A percentile compares a stretch with the other conserved stretches of the same genome.
Conservation (phyloP, 2,888 invertebrate species). For the Sabatieria punctata region DNA sequence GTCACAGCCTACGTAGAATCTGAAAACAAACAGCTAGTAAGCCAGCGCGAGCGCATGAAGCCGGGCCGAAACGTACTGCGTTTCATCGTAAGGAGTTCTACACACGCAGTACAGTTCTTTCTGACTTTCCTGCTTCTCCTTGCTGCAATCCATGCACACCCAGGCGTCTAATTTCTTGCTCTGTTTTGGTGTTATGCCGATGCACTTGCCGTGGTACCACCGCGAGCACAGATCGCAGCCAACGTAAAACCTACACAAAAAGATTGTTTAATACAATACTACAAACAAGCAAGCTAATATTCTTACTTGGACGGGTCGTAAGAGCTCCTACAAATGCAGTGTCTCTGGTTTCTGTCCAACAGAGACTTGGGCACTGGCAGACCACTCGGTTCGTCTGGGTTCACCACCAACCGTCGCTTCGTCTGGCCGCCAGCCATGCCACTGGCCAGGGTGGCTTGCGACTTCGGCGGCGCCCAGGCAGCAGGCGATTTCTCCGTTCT, state of each 20-base stretch:
- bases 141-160: slow-evolving; percentile 38
- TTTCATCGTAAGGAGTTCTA: slow-evolving; percentile 86
- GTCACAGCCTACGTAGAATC: slow-evolving; percentile 97
- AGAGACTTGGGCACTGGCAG: background rate
- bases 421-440: too few species aligned
- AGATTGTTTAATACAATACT: too few species aligned
- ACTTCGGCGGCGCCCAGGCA: too few species aligned
- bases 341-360: slow-evolving; percentile 23
- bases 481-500: too few species aligned
- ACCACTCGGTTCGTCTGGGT: too few species aligned
- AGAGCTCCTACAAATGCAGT: slow-evolving; percentile 78
- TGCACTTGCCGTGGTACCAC: slow-evolving; percentile 97
- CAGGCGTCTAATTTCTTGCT: slow-evolving; percentile 69
- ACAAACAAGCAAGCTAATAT: too few species aligned
- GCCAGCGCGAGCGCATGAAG: slow-evolving; percentile 10
- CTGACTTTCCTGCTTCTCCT: slow-evolving; percentile 48
- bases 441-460: too few species aligned
- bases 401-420: too few species aligned
- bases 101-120: slow-evolving; percentile 87
- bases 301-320: slow-evolving; percentile 80
- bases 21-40: slow-evolving; percentile 34
- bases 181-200: slow-evolving; percentile 75
- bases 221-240: slow-evolving; percentile 92
- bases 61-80: slow-evolving; percentile 52
- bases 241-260: slow-evolving; percentile 61